A percentile compares a stretch with the other conserved stretches of the same genome.
These are phyloP conservation scores for Enteromius afrohamiltoni DNA, from an alignment of 2,797 vertebrate species.

Conservation along the genomic window DNA sequence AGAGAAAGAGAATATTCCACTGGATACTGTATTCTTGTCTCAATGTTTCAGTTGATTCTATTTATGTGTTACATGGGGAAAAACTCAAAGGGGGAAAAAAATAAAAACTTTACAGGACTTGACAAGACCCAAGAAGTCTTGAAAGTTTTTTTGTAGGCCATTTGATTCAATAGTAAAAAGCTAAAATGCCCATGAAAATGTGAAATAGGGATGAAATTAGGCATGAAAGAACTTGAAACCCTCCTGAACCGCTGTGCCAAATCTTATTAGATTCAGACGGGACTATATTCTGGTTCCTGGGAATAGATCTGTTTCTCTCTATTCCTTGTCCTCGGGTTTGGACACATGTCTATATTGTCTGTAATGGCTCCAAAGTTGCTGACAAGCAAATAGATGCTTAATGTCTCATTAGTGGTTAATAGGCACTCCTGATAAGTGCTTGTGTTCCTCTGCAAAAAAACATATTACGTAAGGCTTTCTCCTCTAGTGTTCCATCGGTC, in stretches of 20 bases:
- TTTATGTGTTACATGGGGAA: not conserved
- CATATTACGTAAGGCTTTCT: conserved; percentile 45
- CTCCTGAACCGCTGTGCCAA: not conserved
- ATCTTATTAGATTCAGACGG: not conserved
- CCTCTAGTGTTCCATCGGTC: conserved; percentile 12
- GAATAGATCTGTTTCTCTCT: not conserved
- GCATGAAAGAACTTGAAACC: not conserved
- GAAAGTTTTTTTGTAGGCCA: not conserved
- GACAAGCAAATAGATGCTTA: conserved; percentile 48
- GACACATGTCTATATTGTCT: conserved; percentile 26
- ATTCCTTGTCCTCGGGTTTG: not conserved
- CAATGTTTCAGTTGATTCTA: not conserved
- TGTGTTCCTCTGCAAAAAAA: conserved; percentile 42
- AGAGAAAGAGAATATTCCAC: not conserved
- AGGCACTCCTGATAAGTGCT: conserved; percentile 49
- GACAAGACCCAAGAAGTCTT: not conserved
- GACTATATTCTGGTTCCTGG: not conserved
- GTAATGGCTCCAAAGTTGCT: conserved; percentile 42
- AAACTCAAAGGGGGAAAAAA: no score
- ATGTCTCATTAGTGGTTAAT: conserved; percentile 56
- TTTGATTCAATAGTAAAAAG: not conserved
- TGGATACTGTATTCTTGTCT: not conserved
- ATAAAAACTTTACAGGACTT: not conserved
- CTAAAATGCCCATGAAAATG: not conserved
- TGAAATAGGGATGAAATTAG: conserved; percentile 10